Conservation (phyloP, 2,888 invertebrate genomes). For the Plemyria rubiginata region DNA sequence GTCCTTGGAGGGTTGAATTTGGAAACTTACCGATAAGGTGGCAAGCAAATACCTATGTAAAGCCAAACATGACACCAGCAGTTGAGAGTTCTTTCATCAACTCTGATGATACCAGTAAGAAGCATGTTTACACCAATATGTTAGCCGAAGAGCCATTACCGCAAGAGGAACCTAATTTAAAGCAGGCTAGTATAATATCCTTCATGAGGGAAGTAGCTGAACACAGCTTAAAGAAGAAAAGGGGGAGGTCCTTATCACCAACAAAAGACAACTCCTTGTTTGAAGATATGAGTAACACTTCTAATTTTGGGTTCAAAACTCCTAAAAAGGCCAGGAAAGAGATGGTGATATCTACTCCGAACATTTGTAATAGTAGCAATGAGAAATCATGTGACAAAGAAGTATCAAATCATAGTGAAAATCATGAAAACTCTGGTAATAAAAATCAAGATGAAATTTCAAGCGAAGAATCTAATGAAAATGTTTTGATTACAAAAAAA, state of each 20-base stretch:
- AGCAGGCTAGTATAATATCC: conserved; percentile 77
- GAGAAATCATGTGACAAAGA: conserved; percentile 49
- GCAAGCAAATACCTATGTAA: conserved; percentile 75
- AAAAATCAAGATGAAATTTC: conserved; percentile 27
- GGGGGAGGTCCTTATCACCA: conserved; percentile 56
- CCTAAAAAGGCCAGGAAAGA: conserved; percentile 44
- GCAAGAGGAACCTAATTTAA: conserved; percentile 58
- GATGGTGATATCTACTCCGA: conserved; percentile 31
- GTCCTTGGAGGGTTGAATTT: conserved; percentile 80
- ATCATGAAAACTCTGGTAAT: conserved; percentile 44
- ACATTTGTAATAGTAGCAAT: conserved; percentile 36
- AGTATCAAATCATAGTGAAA: conserved; percentile 33
- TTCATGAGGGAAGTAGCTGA: conserved; percentile 75
- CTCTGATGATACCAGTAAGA: conserved; percentile 59
- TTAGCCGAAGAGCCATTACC: conserved; percentile 53
- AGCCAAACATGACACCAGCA: conserved; percentile 81
- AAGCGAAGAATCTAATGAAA: conserved; percentile 44
- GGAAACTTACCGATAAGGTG: conserved; percentile 74
- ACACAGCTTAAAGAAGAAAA: conserved; percentile 66
- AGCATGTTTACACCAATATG: conserved; percentile 77
- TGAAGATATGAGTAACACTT: conserved; percentile 51
- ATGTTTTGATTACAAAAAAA: conserved; percentile 44
- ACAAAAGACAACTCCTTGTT: conserved; percentile 58
- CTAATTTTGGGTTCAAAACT: conserved; percentile 36
- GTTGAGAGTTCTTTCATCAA: conserved; percentile 75